These are phyloP conservation scores for Halichoerus grypus DNA, from an alignment of 2,113 vertebrate genomes.

Conservation along the genomic window DNA sequence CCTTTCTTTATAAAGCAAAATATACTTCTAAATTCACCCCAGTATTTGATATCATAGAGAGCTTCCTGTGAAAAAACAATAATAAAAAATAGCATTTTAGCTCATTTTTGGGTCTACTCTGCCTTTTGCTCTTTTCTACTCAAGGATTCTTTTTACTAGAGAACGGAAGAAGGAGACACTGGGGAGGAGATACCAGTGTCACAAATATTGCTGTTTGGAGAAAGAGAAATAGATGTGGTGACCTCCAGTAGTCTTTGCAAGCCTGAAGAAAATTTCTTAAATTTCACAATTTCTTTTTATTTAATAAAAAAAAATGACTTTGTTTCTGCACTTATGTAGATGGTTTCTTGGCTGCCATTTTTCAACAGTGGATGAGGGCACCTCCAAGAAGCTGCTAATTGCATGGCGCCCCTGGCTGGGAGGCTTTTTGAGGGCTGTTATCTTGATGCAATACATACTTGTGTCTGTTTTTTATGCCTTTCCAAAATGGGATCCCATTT, in stretches of 20 bases:
- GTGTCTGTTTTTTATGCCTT: conserved; percentile 81
- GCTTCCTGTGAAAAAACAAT: not conserved
- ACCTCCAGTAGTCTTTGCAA: not conserved
- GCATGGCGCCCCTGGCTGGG: conserved; percentile 34
- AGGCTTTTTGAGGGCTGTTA: conserved; percentile 65
- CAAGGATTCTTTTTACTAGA: not conserved
- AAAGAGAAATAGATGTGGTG: not conserved
- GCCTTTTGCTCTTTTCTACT: not conserved
- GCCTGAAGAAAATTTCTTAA: not conserved
- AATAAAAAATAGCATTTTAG: not conserved
- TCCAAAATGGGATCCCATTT: conserved; percentile 81
- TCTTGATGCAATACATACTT: conserved; percentile 15
- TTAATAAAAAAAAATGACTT: not conserved
- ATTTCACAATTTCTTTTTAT: not conserved
- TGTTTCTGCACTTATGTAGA: conserved; percentile 12
- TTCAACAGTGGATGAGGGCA: not conserved
- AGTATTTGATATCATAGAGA: not conserved
- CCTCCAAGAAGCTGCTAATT: conserved; percentile 49
- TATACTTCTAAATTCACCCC: not conserved
- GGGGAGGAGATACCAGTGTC: not conserved
- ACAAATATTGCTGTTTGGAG: not conserved
- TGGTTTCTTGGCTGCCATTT: conserved; percentile 13
- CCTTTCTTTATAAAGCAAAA: conserved; percentile 38
- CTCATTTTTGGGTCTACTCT: not conserved
- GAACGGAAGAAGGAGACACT: not conserved